phyloP scores from a whole-genome alignment of 1,140 invertebrate species.

The Drosophila kikkawai region DNA sequence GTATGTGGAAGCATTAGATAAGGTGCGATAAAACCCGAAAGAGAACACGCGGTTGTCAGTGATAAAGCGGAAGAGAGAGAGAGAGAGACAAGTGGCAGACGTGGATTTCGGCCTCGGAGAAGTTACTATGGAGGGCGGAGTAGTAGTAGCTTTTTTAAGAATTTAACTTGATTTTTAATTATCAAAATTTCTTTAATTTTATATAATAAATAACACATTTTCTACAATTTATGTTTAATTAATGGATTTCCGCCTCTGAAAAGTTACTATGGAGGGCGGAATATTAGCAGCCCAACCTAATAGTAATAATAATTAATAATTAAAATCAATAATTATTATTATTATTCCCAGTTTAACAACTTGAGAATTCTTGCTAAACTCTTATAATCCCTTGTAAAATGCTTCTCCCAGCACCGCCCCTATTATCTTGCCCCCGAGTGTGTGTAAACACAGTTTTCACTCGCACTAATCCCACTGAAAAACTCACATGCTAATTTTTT shows the following conservation, averaged over 20 bases:
- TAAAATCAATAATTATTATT: no score
- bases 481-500: slow-evolving; percentile 53
- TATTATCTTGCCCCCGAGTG: slow-evolving; percentile 18
- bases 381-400: neutral
- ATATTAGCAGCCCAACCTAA: no score
- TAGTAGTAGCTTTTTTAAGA: neutral
- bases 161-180: no score
- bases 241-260: neutral
- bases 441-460: slow-evolving; percentile 43
- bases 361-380: neutral
- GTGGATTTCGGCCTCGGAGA: slow-evolving; percentile 14
- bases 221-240: neutral
- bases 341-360: neutral
- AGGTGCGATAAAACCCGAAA: slow-evolving; percentile 34
- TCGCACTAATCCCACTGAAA: slow-evolving; percentile 48
- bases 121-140: neutral
- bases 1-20: slow-evolving; percentile 41
- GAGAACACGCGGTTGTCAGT: slow-evolving; percentile 58
- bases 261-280: no score
- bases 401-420: neutral
- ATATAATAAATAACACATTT: neutral
- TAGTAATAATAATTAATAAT: no score
- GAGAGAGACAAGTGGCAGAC: slow-evolving; percentile 3
- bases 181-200: neutral
- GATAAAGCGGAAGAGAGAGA: slow-evolving; percentile 3